Evolutionary conservation across 2,113 vertebrate genomes (phyloP), one percentile per base, ranked within the genome.

Genomic region (Panthera uncia): DNA sequence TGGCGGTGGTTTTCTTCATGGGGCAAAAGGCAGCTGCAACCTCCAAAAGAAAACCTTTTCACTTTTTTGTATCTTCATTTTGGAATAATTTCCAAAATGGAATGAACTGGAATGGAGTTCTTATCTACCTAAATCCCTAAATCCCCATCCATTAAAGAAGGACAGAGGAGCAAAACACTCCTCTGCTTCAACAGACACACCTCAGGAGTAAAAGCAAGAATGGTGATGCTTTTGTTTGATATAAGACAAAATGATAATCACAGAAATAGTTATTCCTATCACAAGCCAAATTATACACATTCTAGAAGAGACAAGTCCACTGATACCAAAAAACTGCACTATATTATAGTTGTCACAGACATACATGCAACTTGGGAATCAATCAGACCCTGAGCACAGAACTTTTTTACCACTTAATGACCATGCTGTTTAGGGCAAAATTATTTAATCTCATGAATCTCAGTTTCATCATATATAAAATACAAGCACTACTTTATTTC

Each of bases 261-360:
- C 29, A 89, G 18, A 66, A 84, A 48, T 79, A 88, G 27, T 61
- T 95, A 87, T 55, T 93, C 48, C 16, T 87, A 38, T 50, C 31
- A 88, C 52, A 91, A 93, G 66, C 61, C 19, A 92, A 93, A 68
- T 50, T 57, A 92, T 93, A 89, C 68, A 86, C 48, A 76, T 50
- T 76, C 33, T 55, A 38, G 36, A 76, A 92, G 33, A 79, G 50
- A 87, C 19, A 4, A 31, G 12, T 8, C 21, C 55, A 74, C 31
- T 63, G 19, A 84, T 73, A 74, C 91, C 33, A 95, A 93, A 27
- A 88, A 84, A 31, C 25, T 78, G 27, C 74, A 48, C 52, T 63
- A 15, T 38, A 36, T 63, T 41, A 45, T 1, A 68, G 65, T 33
- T 66, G 29, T 89, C 38, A 80, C 36, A 61, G 55, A 63, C 23